These are phyloP conservation scores for Haemorhous mexicanus DNA, from an alignment of 2,113 vertebrate species.

Conservation along the genomic window DNA sequence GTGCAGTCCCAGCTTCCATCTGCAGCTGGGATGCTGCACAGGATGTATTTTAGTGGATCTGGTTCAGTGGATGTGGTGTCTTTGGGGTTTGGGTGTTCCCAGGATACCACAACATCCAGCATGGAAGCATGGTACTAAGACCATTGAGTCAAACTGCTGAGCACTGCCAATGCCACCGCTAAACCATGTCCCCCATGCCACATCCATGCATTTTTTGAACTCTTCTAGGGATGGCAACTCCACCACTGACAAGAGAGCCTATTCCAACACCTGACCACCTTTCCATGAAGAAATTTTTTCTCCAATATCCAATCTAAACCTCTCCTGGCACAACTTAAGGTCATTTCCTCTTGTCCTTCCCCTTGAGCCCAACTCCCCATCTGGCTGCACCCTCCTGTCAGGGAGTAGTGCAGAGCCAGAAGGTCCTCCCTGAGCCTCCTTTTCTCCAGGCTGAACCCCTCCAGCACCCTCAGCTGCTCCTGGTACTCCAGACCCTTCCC, in stretches of 20 bases:
- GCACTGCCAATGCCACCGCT: neutral
- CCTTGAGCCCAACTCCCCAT: accelerated
- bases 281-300: neutral
- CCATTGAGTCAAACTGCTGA: neutral
- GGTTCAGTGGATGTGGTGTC: neutral
- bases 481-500: neutral
- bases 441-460: neutral
- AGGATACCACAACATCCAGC: neutral
- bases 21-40: neutral
- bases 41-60: neutral
- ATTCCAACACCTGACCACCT: neutral
- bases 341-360: neutral
- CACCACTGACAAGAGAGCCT: neutral
- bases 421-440: neutral
- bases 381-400: neutral
- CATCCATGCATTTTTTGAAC: neutral
- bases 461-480: neutral
- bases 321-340: neutral
- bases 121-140: neutral
- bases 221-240: neutral
- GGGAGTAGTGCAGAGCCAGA: neutral
- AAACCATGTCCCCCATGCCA: neutral
- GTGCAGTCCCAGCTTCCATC: neutral
- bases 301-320: neutral
- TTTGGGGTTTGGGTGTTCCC: neutral